Evolutionary conservation across 2,797 vertebrate species (phyloP).

Genomic region (Girardinus metallicus): DNA sequence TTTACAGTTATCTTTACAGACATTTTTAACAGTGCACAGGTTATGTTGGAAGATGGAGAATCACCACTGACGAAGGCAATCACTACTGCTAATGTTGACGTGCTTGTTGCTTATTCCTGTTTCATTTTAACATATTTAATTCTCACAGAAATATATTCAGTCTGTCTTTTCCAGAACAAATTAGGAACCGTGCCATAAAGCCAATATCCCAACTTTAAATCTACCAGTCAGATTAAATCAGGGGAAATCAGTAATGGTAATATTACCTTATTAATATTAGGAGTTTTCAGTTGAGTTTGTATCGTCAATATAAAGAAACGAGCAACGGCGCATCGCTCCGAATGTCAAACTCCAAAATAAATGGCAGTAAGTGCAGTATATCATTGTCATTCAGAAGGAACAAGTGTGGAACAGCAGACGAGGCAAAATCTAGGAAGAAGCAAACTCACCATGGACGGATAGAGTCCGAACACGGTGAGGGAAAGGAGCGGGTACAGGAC

Average conservation of each 20-base stretch:
- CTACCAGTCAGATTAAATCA: background rate
- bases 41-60: background rate
- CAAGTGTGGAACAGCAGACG: background rate
- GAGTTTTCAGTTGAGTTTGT: constrained; percentile 44
- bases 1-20: background rate
- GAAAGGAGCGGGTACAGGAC: constrained; percentile 86
- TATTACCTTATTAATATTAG: background rate
- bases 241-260: background rate
- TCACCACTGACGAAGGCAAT: background rate
- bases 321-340: background rate
- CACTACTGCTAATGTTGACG: background rate
- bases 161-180: background rate
- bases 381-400: background rate
- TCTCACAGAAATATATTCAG: background rate
- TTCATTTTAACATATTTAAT: background rate
- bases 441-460: constrained; percentile 90
- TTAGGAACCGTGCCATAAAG: background rate
- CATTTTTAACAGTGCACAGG: background rate
- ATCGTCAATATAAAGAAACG: background rate
- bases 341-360: background rate
- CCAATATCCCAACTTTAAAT: background rate
- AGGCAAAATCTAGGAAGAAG: background rate
- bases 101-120: background rate
- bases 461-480: constrained; percentile 87
- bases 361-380: background rate